A percentile compares a stretch with the other conserved stretches of the same genome.
Conservation (phyloP, 1,140 invertebrate genomes). For the Lasioglossum baleicum region DNA sequence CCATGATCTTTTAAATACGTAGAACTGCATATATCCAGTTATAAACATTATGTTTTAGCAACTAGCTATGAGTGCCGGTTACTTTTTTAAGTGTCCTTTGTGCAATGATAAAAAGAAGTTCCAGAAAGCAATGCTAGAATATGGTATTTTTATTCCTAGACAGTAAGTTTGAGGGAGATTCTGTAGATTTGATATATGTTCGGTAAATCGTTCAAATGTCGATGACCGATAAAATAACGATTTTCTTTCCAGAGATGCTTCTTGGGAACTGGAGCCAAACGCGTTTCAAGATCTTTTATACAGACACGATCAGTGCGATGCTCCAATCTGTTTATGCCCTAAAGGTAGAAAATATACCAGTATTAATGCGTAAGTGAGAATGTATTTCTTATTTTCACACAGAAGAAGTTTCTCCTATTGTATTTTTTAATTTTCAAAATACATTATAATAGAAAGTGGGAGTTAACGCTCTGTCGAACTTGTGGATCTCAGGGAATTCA, state of each 20-base stretch:
- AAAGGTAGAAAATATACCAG: slow-evolving; percentile 80
- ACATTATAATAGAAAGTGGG: slow-evolving; percentile 78
- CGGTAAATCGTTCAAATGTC: neutral
- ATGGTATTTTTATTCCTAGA: slow-evolving; percentile 84
- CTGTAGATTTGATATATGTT: neutral
- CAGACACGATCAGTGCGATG: slow-evolving; percentile 82
- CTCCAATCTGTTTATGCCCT: slow-evolving; percentile 81
- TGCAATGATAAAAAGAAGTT: slow-evolving; percentile 84
- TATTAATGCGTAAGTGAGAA: slow-evolving; percentile 77
- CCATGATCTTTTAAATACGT: neutral
- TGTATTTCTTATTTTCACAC: neutral
- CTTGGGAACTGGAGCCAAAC: slow-evolving; percentile 85
- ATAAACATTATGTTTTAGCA: slow-evolving; percentile 75
- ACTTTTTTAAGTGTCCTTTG: slow-evolving; percentile 86
- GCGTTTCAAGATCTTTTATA: slow-evolving; percentile 83
- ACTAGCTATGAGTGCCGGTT: slow-evolving; percentile 83
- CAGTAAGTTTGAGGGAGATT: slow-evolving; percentile 75
- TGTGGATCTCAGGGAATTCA: slow-evolving; percentile 83
- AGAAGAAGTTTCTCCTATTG: neutral
- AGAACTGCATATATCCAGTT: neutral
- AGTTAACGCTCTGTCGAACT: slow-evolving; percentile 80
- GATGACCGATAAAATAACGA: neutral
- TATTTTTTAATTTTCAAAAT: slow-evolving; percentile 5
- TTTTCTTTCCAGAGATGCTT: slow-evolving; percentile 82
- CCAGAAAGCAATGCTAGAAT: slow-evolving; percentile 81